Evolutionary conservation across 1,140 invertebrate genomes (phyloP).

Genomic region (Drosophila elegans): DNA sequence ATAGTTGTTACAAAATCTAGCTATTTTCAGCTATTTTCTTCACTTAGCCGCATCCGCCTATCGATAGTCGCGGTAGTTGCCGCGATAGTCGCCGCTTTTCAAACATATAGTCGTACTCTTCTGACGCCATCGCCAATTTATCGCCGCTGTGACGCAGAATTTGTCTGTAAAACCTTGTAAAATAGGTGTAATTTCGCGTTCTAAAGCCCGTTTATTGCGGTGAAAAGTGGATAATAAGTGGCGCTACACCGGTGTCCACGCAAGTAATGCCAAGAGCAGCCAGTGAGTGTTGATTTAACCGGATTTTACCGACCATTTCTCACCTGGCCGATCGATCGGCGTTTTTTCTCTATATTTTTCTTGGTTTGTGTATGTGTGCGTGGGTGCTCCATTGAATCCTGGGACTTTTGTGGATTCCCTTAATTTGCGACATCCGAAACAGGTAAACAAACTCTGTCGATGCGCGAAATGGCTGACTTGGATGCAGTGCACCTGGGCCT

Average conservation of each 20-base stretch:
- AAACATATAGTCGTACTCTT: slow-evolving; percentile 50
- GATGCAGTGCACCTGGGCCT: slow-evolving; percentile 90
- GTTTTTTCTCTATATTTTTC: slow-evolving; percentile 79
- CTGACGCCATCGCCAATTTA: slow-evolving; percentile 58
- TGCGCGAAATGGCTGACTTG: slow-evolving; percentile 84
- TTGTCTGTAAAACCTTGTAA: slow-evolving; percentile 46
- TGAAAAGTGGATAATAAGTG: slow-evolving; percentile 20
- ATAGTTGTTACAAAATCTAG: background rate
- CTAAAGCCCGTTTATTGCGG: slow-evolving; percentile 9
- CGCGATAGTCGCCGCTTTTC: slow-evolving; percentile 1
- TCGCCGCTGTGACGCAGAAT: slow-evolving; percentile 66
- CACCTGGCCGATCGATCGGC: slow-evolving; percentile 72
- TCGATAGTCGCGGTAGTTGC: background rate
- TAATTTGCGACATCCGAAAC: background rate
- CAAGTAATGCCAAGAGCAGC: slow-evolving; percentile 33
- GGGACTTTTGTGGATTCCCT: slow-evolving; percentile 15
- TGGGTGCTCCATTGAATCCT: slow-evolving; percentile 38
- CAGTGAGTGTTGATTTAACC: slow-evolving; percentile 50
- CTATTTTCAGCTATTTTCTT: background rate
- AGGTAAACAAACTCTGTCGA: slow-evolving; percentile 73
- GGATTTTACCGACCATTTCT: slow-evolving; percentile 35
- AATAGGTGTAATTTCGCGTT: slow-evolving; percentile 26
- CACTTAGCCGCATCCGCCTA: background rate
- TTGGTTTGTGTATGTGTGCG: slow-evolving; percentile 33
- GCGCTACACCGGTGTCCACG: slow-evolving; percentile 29